Percentiles rank a stretch among this genome's conserved stretches.
These are phyloP conservation scores for Yponomeuta cagnagella DNA, from an alignment of 2,888 invertebrate species.

Conservation along the genomic window DNA sequence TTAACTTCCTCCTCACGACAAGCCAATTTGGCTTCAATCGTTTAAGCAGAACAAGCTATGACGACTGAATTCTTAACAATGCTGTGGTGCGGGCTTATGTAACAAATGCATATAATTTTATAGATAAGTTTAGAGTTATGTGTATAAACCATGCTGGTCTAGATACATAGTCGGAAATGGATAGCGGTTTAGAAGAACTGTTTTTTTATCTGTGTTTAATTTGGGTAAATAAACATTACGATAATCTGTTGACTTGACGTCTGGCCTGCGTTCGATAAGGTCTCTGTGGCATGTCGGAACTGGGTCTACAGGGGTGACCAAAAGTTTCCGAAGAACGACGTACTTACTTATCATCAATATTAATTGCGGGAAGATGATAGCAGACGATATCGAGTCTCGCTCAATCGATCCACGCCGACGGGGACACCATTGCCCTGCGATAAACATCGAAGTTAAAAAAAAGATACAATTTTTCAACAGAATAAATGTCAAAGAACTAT, in stretches of 20 bases:
- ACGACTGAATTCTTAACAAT: neutral
- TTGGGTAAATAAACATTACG: conserved; percentile 4
- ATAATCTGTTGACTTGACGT: conserved; percentile 13
- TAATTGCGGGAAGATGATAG: no score
- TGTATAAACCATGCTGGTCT: neutral
- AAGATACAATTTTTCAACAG: no score
- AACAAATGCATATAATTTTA: neutral
- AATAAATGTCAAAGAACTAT: no score
- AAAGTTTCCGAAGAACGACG: no score
- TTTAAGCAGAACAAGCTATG: neutral
- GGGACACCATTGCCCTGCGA: no score
- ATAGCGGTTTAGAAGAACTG: conserved; percentile 10
- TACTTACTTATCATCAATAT: no score
- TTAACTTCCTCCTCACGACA: conserved; percentile 8
- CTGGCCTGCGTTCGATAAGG: conserved; percentile 4
- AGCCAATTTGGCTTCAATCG: neutral
- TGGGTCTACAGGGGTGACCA: neutral
- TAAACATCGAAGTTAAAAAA: no score
- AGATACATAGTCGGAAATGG: conserved; percentile 7
- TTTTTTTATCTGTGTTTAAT: neutral
- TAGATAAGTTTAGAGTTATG: conserved; percentile 1
- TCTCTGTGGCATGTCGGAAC: neutral
- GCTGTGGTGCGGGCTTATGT: neutral
- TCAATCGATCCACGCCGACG: no score
- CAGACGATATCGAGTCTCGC: no score